Evolutionary conservation across 1,140 invertebrate species (phyloP).

Genomic region (Stratiolaelaps scimitus): DNA sequence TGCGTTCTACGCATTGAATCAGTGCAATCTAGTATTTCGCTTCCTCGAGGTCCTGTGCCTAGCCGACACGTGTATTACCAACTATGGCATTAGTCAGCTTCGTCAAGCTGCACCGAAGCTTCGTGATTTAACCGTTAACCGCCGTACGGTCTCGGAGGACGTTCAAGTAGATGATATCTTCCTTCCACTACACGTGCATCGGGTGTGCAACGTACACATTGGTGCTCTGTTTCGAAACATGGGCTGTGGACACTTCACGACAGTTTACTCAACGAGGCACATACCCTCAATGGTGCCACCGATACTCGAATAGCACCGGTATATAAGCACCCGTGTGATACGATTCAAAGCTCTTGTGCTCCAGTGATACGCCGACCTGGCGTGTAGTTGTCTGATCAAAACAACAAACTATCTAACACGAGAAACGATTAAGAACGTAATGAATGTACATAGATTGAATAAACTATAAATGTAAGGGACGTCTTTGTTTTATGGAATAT

Average conservation of each 20-base stretch:
- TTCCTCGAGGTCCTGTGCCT: constrained; percentile 6
- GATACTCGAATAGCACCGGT: no score
- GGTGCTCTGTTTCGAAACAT: constrained; percentile 12
- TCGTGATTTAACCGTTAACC: constrained; percentile 16
- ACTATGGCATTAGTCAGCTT: neutral
- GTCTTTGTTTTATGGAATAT: no score
- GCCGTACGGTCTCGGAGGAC: neutral
- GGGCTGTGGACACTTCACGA: constrained; percentile 6
- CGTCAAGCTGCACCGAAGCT: neutral
- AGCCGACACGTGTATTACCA: neutral
- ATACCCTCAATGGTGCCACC: neutral
- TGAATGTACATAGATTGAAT: no score
- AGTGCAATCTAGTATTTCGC: neutral
- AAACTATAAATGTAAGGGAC: no score
- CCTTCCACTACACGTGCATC: neutral
- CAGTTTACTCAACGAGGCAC: neutral
- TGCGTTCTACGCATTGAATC: neutral
- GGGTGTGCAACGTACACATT: constrained; percentile 18
- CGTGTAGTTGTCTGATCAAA: no score
- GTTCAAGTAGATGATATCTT: neutral
- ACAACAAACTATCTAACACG: no score
- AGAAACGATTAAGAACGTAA: no score
- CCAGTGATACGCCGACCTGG: no score
- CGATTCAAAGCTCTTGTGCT: no score
- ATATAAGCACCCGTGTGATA: no score